A percentile compares a stretch with the other conserved stretches of the same genome.
These are phyloP conservation scores for Palythoa caribaeorum DNA, from an alignment of 92 coral and sea anemone genomes.

Conservation along the genomic window DNA sequence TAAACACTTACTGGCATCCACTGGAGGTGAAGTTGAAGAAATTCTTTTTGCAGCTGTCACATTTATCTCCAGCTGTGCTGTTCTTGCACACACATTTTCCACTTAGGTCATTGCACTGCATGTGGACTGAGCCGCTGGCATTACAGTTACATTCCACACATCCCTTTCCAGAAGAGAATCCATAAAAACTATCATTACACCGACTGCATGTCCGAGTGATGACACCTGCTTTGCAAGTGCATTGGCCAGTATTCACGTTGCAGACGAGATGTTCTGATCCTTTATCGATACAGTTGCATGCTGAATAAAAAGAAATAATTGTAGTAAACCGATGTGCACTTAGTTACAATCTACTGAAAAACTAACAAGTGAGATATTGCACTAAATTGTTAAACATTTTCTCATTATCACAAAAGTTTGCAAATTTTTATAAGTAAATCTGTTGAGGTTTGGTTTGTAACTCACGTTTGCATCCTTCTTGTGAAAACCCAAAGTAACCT, in stretches of 20 bases:
- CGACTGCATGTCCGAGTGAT: conserved; percentile 83
- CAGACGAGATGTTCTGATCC: conserved; percentile 91
- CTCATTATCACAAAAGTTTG: not conserved
- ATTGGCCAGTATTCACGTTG: conserved; percentile 87
- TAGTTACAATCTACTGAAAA: not conserved
- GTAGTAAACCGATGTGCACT: not conserved
- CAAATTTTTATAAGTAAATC: not conserved
- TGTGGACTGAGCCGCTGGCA: conserved; percentile 82
- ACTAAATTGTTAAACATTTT: too few species aligned
- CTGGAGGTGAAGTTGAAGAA: conserved; percentile 89
- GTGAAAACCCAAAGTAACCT: conserved; percentile 85
- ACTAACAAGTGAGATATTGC: not conserved
- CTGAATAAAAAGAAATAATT: conserved; percentile 52
- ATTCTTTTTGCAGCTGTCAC: conserved; percentile 78
- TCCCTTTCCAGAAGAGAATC: conserved; percentile 86
- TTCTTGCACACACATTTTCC: conserved; percentile 92
- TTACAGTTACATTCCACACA: conserved; percentile 89
- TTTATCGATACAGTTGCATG: conserved; percentile 75
- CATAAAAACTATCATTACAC: conserved; percentile 81
- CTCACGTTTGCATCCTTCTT: conserved; percentile 91
- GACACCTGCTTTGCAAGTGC: conserved; percentile 87
- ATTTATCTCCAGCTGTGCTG: conserved; percentile 92
- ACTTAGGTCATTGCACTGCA: conserved; percentile 81
- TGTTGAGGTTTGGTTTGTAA: not conserved
- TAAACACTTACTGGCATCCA: conserved; percentile 94